Evolutionary conservation across 2,113 vertebrate species (phyloP).

Genomic region (Hemichromis elongatus): DNA sequence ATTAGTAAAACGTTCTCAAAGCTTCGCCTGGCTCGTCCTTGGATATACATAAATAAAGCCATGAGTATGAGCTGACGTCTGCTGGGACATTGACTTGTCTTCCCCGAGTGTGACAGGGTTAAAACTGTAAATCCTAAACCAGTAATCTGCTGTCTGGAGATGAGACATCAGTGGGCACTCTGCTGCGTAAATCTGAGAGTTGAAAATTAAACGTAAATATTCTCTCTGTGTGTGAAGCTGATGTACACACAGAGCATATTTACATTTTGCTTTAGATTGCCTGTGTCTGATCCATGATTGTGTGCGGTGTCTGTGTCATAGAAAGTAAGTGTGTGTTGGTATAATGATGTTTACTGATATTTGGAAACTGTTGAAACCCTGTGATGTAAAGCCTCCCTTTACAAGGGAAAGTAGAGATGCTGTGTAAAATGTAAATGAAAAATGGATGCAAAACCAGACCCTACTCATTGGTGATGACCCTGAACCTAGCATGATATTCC

Average conservation of each 20-base stretch:
- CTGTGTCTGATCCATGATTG: not conserved
- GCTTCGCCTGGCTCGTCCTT: conserved; percentile 20
- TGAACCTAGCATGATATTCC: not conserved
- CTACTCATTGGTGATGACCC: not conserved
- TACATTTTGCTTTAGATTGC: not conserved
- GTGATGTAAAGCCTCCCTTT: not conserved
- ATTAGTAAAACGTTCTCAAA: conserved; percentile 12
- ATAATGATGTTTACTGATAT: not conserved
- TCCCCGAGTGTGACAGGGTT: conserved; percentile 60
- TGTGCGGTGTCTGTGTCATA: not conserved
- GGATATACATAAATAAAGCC: conserved; percentile 66
- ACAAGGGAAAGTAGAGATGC: not conserved
- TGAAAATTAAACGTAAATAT: conserved; percentile 54
- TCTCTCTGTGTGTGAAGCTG: conserved; percentile 4
- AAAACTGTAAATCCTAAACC: conserved; percentile 60
- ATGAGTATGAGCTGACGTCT: conserved; percentile 48
- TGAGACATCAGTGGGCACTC: conserved; percentile 32
- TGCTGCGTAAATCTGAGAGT: not conserved
- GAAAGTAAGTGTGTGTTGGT: not conserved
- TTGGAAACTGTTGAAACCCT: not conserved
- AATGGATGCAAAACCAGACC: not conserved
- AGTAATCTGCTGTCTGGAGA: conserved; percentile 66
- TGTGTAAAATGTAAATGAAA: not conserved
- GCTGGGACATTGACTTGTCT: conserved; percentile 62
- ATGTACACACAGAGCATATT: conserved; percentile 32